Evolutionary conservation across 2,113 vertebrate species (phyloP).

Genomic region (Xiphophorus hellerii): DNA sequence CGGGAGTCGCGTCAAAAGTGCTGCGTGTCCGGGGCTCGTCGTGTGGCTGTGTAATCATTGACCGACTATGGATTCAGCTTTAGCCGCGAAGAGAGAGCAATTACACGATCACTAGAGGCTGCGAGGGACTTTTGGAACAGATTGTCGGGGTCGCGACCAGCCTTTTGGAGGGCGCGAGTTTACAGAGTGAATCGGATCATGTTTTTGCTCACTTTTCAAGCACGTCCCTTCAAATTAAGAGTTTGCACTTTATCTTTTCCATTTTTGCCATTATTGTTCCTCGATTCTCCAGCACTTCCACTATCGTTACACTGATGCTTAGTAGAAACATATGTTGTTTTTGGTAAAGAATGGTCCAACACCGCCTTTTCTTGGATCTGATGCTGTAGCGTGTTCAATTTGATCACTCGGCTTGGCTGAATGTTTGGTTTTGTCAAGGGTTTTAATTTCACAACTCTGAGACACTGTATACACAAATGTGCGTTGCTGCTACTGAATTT

Average conservation of each 20-base stretch:
- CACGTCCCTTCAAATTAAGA: not conserved
- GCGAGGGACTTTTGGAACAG: slow-evolving; percentile 44
- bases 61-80: slow-evolving; percentile 70
- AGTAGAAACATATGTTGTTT: not conserved
- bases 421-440: not conserved
- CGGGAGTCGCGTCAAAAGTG: slow-evolving; percentile 41
- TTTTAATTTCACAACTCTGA: not conserved
- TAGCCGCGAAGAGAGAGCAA: slow-evolving; percentile 50
- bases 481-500: no score
- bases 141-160: slow-evolving; percentile 15
- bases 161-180: slow-evolving; percentile 17
- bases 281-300: no score
- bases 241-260: not conserved
- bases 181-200: slow-evolving; percentile 1
- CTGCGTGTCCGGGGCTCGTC: slow-evolving; percentile 47
- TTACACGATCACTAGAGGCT: slow-evolving; percentile 62
- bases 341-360: not conserved
- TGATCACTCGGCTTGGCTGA: not conserved
- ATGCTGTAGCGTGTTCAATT: not conserved
- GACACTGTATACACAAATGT: not conserved
- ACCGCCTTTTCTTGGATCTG: not conserved
- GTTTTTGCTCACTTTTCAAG: not conserved
- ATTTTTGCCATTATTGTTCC: not conserved
- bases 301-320: not conserved
- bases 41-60: slow-evolving; percentile 56